These are phyloP conservation scores for Euzophera pinguis DNA, from an alignment of 2,888 invertebrate genomes.

Conservation along the genomic window DNA sequence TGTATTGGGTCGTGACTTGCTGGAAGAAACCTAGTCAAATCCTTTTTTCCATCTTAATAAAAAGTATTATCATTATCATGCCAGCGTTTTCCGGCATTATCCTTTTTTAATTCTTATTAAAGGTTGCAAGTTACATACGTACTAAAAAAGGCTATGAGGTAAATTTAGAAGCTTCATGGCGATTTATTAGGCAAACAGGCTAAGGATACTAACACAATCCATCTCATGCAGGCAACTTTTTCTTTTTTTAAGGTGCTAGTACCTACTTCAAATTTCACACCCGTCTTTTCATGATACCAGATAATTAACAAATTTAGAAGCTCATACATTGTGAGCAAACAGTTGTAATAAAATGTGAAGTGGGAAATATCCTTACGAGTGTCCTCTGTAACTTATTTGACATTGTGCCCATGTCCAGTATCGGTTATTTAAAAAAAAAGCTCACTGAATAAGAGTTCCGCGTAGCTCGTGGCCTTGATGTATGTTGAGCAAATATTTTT, in stretches of 20 bases:
- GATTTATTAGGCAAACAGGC: no score
- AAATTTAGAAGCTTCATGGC: no score
- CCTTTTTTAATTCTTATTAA: no score
- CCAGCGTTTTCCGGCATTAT: no score
- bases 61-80: background rate
- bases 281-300: no score
- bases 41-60: constrained; percentile 21
- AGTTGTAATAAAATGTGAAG: constrained; percentile 3
- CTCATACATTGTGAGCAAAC: background rate
- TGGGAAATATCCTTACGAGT: constrained; percentile 39
- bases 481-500: constrained; percentile 61
- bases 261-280: no score
- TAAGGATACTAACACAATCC: no score
- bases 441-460: constrained; percentile 49
- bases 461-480: constrained; percentile 63
- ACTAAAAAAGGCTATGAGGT: no score
- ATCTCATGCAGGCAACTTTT: no score
- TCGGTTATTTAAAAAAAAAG: constrained; percentile 14
- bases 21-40: constrained; percentile 29
- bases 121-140: no score
- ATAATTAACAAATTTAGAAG: background rate
- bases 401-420: constrained; percentile 39
- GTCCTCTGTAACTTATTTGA: constrained; percentile 59
- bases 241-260: no score
- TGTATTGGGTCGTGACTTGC: constrained; percentile 44